phyloP scores from a whole-genome alignment of 2,888 invertebrate genomes.

The Drosophila planitibia region DNA sequence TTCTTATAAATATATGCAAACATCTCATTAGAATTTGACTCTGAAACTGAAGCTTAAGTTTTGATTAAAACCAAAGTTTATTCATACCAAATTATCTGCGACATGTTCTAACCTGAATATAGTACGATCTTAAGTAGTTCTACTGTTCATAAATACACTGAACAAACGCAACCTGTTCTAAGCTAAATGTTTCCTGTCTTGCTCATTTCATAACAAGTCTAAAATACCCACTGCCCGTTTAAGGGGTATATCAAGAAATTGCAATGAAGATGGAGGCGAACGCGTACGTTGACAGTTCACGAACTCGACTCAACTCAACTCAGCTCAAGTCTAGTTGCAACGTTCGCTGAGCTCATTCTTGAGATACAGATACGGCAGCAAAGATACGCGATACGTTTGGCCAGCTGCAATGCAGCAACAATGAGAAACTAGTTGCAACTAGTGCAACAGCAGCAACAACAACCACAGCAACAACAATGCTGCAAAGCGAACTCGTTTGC shows the following conservation, averaged over 20 bases:
- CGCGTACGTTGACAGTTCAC: constrained; percentile 74
- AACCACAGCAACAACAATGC: constrained; percentile 17
- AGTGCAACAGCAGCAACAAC: constrained; percentile 53
- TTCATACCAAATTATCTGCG: background rate
- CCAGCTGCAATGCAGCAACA: constrained; percentile 58
- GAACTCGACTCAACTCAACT: constrained; percentile 61
- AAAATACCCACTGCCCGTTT: background rate
- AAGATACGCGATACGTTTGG: constrained; percentile 72
- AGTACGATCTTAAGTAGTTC: background rate
- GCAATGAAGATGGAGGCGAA: constrained; percentile 57
- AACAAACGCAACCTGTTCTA: background rate
- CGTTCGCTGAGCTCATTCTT: constrained; percentile 73
- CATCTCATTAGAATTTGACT: background rate
- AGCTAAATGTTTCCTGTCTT: background rate
- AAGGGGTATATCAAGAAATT: constrained; percentile 22
- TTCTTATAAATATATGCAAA: background rate
- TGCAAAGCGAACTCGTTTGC: constrained; percentile 51
- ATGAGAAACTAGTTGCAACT: constrained; percentile 78
- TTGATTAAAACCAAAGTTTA: too few relatives aligned
- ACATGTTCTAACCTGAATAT: background rate
- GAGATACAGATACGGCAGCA: constrained; percentile 50
- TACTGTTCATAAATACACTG: background rate
- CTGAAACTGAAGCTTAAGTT: too few relatives aligned
- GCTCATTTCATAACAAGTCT: background rate
- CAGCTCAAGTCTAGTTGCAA: constrained; percentile 7